phyloP scores from a whole-genome alignment of 2,888 invertebrate genomes.

The Ephialtes manifestator region DNA sequence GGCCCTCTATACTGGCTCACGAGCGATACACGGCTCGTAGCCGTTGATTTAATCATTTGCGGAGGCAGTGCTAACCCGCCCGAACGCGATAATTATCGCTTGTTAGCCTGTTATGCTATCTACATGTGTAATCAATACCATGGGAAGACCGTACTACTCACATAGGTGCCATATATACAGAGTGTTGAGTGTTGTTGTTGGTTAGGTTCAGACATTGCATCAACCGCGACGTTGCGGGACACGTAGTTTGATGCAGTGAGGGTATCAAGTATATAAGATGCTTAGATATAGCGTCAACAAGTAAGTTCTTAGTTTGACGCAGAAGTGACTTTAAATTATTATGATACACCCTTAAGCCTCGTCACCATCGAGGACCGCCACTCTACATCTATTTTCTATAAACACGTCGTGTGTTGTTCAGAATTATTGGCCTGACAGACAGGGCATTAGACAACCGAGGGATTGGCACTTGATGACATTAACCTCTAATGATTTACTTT shows the following conservation, averaged over 20 bases:
- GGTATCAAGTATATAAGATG: neutral
- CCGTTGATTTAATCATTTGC: constrained; percentile 80
- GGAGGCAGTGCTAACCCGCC: constrained; percentile 72
- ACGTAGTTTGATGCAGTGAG: neutral
- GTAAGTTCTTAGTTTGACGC: constrained; percentile 6
- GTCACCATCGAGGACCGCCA: constrained; percentile 64
- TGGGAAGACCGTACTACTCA: constrained; percentile 71
- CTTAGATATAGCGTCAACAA: constrained; percentile 18
- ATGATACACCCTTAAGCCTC: constrained; percentile 62
- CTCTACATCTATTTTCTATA: constrained; percentile 47
- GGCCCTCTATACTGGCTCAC: constrained; percentile 6
- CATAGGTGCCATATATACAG: neutral
- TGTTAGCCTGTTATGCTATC: constrained; percentile 80
- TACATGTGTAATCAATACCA: constrained; percentile 80
- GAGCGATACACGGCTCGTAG: constrained; percentile 55
- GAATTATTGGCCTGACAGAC: neutral
- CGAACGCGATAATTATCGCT: constrained; percentile 81
- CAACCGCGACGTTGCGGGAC: constrained; percentile 38
- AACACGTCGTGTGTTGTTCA: constrained; percentile 20
- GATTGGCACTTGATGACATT: constrained; percentile 44
- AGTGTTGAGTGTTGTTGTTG: neutral
- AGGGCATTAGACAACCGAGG: constrained; percentile 22
- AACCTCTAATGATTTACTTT: constrained; percentile 24
- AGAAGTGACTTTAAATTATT: neutral
- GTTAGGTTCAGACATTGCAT: constrained; percentile 30